These are phyloP conservation scores for Poeciliopsis turneri DNA, from an alignment of 2,797 vertebrate genomes.

Conservation along the genomic window DNA sequence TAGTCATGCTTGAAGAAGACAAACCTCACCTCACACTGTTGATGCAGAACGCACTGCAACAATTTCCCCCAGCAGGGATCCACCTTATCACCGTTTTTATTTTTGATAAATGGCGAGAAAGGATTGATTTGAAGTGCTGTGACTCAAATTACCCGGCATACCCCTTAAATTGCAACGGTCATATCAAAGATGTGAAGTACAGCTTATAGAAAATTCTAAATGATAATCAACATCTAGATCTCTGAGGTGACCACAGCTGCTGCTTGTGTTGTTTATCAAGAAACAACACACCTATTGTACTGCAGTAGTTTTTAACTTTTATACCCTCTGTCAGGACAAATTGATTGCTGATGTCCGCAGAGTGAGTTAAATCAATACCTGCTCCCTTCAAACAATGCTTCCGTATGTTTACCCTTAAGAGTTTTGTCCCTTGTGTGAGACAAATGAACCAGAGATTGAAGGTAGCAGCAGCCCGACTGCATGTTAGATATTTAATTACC, in stretches of 20 bases:
- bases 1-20: slow-evolving; percentile 63
- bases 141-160: slow-evolving; percentile 9
- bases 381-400: not conserved
- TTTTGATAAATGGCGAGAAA: slow-evolving; percentile 32
- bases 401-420: not conserved
- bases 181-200: not conserved
- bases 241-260: not conserved
- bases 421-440: not conserved
- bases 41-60: slow-evolving; percentile 45
- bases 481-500: not conserved
- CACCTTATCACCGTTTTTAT: slow-evolving; percentile 26
- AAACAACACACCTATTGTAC: not conserved
- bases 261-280: not conserved
- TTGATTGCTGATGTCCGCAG: not conserved
- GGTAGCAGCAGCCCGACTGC: not conserved
- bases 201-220: slow-evolving; percentile 5
- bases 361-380: not conserved
- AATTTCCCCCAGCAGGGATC: slow-evolving; percentile 46
- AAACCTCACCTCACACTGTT: slow-evolving; percentile 40
- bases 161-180: not conserved
- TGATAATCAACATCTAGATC: not conserved
- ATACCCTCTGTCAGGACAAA: not conserved
- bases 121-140: slow-evolving; percentile 28
- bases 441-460: not conserved
- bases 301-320: not conserved